Conservation (phyloP, 2,888 invertebrate species). For the Coelopa pilipes region DNA sequence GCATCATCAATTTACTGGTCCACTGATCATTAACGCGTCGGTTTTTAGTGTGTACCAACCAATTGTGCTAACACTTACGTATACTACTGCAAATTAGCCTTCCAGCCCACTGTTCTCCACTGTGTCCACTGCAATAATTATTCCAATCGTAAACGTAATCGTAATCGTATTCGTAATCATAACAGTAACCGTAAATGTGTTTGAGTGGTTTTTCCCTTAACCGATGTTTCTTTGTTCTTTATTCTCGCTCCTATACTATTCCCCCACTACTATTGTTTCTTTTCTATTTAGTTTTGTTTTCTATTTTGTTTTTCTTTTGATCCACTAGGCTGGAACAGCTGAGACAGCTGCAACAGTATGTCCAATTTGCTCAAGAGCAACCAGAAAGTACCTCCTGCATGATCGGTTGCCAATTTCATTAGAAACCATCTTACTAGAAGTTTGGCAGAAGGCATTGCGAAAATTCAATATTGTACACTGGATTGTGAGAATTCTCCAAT, state of each 20-base stretch:
- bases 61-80: slow-evolving; percentile 1
- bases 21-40: background rate
- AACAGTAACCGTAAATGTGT: background rate
- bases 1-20: no score
- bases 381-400: slow-evolving; percentile 60
- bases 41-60: slow-evolving; percentile 16
- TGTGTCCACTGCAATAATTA: background rate
- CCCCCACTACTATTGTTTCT: slow-evolving; percentile 45
- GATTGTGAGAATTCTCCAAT: slow-evolving; percentile 63
- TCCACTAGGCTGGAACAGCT: slow-evolving; percentile 57
- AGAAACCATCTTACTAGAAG: slow-evolving; percentile 60
- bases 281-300: slow-evolving; percentile 49
- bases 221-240: background rate
- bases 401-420: slow-evolving; percentile 60
- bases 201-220: background rate
- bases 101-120: no score
- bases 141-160: background rate
- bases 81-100: no score
- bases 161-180: background rate
- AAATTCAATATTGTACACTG: slow-evolving; percentile 59
- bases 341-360: slow-evolving; percentile 44
- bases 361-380: slow-evolving; percentile 61
- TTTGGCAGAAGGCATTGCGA: slow-evolving; percentile 59
- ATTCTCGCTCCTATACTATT: slow-evolving; percentile 40
- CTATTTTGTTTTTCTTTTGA: slow-evolving; percentile 49